Conservation (phyloP, 2,797 vertebrate genomes). For the Lepus townsendii region DNA sequence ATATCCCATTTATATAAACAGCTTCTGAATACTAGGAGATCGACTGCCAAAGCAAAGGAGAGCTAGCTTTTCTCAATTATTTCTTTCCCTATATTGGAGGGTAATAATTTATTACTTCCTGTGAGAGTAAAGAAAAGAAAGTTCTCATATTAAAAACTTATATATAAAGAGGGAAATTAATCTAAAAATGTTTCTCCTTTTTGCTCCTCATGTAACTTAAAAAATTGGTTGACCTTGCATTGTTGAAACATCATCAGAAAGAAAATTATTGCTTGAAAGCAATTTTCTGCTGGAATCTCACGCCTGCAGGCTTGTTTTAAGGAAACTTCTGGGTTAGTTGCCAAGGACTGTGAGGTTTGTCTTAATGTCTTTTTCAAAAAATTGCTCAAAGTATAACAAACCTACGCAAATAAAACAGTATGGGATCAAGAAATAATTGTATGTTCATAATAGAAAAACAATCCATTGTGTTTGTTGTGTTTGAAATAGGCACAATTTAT, state of each 20-base stretch:
- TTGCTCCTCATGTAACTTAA: slow-evolving; percentile 50
- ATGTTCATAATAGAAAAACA: slow-evolving; percentile 55
- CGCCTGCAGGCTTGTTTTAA: slow-evolving; percentile 65
- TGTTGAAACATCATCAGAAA: slow-evolving; percentile 66
- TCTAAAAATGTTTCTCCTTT: slow-evolving; percentile 52
- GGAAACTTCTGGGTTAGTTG: slow-evolving; percentile 67
- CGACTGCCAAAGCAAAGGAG: slow-evolving; percentile 70
- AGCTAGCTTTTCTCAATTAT: slow-evolving; percentile 73
- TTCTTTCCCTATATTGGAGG: slow-evolving; percentile 66
- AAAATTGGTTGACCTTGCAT: slow-evolving; percentile 31
- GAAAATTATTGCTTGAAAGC: slow-evolving; percentile 63
- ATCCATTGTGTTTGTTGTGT: not conserved
- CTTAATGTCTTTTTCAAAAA: slow-evolving; percentile 57
- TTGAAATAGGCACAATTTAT: slow-evolving; percentile 45
- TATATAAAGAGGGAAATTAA: slow-evolving; percentile 80
- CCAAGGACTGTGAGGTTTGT: slow-evolving; percentile 58
- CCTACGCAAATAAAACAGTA: slow-evolving; percentile 54
- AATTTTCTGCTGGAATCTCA: slow-evolving; percentile 71
- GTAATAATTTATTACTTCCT: slow-evolving; percentile 74
- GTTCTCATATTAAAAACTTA: slow-evolving; percentile 74
- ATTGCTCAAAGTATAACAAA: slow-evolving; percentile 60
- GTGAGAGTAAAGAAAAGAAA: slow-evolving; percentile 69
- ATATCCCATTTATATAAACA: slow-evolving; percentile 83
- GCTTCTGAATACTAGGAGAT: slow-evolving; percentile 79
- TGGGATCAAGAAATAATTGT: slow-evolving; percentile 53